phyloP scores from a whole-genome alignment of 2,113 vertebrate species.

The Tor tambroides region DNA sequence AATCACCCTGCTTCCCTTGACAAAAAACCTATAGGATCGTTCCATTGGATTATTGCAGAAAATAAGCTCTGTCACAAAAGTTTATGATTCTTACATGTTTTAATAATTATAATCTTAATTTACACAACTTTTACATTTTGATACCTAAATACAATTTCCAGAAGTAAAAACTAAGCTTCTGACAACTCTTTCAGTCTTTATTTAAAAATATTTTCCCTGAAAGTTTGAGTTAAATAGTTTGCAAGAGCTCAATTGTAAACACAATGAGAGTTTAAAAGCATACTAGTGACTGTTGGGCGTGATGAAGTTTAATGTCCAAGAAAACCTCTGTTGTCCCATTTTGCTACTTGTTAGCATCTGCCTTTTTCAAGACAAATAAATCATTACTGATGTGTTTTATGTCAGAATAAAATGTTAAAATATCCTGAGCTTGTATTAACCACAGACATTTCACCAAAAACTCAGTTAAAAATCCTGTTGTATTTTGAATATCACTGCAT shows the following conservation, averaged over 20 bases:
- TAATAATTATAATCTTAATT: not conserved
- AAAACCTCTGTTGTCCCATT: not conserved
- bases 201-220: not conserved
- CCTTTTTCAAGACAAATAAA: not conserved
- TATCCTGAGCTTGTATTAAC: not conserved
- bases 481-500: too few relatives aligned
- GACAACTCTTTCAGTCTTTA: too few relatives aligned
- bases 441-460: not conserved
- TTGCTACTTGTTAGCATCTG: not conserved
- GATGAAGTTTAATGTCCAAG: not conserved
- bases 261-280: not conserved
- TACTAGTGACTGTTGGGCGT: not conserved
- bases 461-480: too few relatives aligned
- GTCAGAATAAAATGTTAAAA: not conserved
- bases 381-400: not conserved
- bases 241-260: not conserved
- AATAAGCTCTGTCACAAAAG: not conserved
- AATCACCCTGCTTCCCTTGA: not conserved
- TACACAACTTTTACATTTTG: too few relatives aligned
- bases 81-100: not conserved
- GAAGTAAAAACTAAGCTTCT: too few relatives aligned
- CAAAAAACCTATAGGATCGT: not conserved
- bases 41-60: not conserved
- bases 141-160: too few relatives aligned
- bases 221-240: not conserved